These are phyloP conservation scores for Anastrepha obliqua DNA, from an alignment of 1,140 invertebrate genomes.

Conservation along the genomic window DNA sequence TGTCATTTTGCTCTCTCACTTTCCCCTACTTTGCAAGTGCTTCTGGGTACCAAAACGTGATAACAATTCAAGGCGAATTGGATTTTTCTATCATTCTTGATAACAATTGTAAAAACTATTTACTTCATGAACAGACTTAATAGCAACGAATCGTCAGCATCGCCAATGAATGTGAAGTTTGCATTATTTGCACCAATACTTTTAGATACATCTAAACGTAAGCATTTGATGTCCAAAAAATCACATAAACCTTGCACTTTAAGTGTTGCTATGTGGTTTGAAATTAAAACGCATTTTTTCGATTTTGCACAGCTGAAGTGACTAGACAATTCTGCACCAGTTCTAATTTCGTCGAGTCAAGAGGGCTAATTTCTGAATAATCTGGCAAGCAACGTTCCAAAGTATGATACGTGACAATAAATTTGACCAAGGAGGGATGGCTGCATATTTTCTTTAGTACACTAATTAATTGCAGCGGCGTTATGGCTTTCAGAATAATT, in stretches of 20 bases:
- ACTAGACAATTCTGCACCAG: slow-evolving; percentile 76
- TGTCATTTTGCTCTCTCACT: no score
- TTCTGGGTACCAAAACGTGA: no score
- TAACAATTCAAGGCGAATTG: no score
- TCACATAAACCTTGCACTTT: slow-evolving; percentile 80
- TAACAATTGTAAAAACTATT: no score
- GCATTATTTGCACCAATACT: slow-evolving; percentile 75
- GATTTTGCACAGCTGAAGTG: slow-evolving; percentile 64
- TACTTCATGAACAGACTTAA: no score
- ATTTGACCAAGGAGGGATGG: slow-evolving; percentile 77
- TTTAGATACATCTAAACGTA: slow-evolving; percentile 80
- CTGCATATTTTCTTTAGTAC: slow-evolving; percentile 85
- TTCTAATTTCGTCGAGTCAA: slow-evolving; percentile 77
- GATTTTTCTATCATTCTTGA: no score
- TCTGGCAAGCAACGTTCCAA: slow-evolving; percentile 59
- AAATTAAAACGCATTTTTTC: slow-evolving; percentile 83
- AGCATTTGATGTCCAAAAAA: slow-evolving; percentile 56
- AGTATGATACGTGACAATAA: slow-evolving; percentile 54
- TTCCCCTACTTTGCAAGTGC: no score
- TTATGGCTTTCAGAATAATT: slow-evolving; percentile 14
- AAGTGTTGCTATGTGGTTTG: slow-evolving; percentile 82
- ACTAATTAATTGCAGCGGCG: slow-evolving; percentile 74
- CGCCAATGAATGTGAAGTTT: slow-evolving; percentile 79
- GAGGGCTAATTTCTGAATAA: slow-evolving; percentile 65
- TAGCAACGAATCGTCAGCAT: slow-evolving; percentile 70